These are phyloP conservation scores for Buceros bicornis DNA, from an alignment of 2,797 vertebrate species.

Conservation along the genomic window DNA sequence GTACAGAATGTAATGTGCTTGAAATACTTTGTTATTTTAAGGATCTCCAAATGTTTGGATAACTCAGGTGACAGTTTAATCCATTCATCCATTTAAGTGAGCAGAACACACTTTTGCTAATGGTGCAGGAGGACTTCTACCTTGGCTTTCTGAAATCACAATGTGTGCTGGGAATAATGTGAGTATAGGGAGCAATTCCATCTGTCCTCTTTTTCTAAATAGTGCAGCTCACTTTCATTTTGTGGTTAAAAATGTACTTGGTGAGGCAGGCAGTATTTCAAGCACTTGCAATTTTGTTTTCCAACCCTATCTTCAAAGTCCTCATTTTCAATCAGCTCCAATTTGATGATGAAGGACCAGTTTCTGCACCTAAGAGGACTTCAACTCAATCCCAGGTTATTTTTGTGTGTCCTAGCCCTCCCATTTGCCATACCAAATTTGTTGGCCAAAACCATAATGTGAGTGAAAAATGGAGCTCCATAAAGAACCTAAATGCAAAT, in stretches of 20 bases:
- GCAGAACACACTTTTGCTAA: not conserved
- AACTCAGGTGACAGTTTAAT: not conserved
- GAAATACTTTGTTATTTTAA: not conserved
- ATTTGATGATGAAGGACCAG: not conserved
- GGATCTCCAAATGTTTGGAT: slow-evolving; percentile 33
- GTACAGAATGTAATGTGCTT: slow-evolving; percentile 8
- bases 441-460: not conserved
- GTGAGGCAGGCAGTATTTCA: not conserved
- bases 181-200: not conserved
- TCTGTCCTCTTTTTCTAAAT: not conserved
- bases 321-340: not conserved
- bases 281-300: not conserved
- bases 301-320: not conserved
- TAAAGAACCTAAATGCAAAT: not conserved
- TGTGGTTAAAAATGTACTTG: not conserved
- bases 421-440: not conserved
- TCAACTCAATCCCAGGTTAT: not conserved
- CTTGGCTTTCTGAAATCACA: not conserved
- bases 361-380: not conserved
- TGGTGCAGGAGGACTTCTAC: not conserved
- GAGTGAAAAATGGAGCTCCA: not conserved
- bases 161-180: not conserved
- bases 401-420: not conserved
- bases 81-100: not conserved
- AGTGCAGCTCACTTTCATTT: not conserved